A percentile compares a stretch with the other conserved stretches of the same genome.
These are phyloP conservation scores for Acleris holmiana DNA, from an alignment of 2,888 invertebrate species.

Conservation along the genomic window DNA sequence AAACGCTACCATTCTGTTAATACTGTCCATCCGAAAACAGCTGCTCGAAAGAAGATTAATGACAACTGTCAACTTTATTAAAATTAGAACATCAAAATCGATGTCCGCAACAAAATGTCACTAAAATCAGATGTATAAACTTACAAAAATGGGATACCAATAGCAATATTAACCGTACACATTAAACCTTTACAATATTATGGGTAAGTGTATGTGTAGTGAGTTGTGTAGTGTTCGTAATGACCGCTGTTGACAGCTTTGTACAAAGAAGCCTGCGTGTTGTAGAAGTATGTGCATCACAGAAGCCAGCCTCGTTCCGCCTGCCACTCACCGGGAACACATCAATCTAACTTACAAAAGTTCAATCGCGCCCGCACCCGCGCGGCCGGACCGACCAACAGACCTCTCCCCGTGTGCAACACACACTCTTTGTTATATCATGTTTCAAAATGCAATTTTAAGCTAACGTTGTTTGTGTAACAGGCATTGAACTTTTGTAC, in stretches of 20 bases:
- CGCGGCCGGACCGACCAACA: background rate
- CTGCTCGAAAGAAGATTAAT: constrained; percentile 47
- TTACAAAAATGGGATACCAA: constrained; percentile 45
- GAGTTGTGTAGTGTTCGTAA: constrained; percentile 44
- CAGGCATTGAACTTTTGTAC: constrained; percentile 76
- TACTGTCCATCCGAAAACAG: constrained; percentile 41
- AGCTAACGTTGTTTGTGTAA: constrained; percentile 36
- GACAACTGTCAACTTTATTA: constrained; percentile 59
- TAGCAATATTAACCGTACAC: constrained; percentile 35
- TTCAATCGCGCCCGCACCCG: constrained; percentile 55
- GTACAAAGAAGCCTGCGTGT: constrained; percentile 69
- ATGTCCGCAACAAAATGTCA: constrained; percentile 49
- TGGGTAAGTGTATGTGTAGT: constrained; percentile 63
- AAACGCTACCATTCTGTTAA: constrained; percentile 1
- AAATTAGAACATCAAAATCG: constrained; percentile 72
- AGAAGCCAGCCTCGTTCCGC: constrained; percentile 61
- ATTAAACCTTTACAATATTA: constrained; percentile 52
- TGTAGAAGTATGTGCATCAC: constrained; percentile 36
- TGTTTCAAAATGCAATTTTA: background rate
- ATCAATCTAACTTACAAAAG: constrained; percentile 58
- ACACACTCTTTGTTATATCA: background rate
- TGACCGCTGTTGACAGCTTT: constrained; percentile 66
- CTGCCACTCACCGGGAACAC: constrained; percentile 61
- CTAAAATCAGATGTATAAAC: constrained; percentile 47
- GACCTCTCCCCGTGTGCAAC: background rate